Percentiles rank a stretch among this genome's conserved stretches.
Evolutionary conservation across 2,797 vertebrate species (phyloP).

Genomic region (Bovichtus diacanthus): DNA sequence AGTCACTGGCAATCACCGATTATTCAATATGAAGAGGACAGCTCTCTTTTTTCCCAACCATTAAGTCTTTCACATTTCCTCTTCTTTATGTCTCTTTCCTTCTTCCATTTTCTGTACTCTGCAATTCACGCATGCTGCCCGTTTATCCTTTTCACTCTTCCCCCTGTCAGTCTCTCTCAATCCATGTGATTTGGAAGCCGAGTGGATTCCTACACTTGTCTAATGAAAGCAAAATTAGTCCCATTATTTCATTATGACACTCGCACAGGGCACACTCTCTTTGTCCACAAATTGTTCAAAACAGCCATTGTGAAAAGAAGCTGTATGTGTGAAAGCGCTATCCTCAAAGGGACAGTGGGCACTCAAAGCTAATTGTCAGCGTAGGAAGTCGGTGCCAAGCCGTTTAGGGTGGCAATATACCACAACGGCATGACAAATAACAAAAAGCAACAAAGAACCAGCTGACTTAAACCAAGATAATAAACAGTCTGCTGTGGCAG

Average conservation of each 20-base stretch:
- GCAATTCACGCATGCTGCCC: constrained; percentile 41
- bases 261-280: constrained; percentile 29
- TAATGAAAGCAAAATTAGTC: constrained; percentile 72
- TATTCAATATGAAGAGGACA: constrained; percentile 77
- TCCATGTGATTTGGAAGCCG: constrained; percentile 48
- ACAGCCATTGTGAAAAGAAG: constrained; percentile 46
- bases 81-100: constrained; percentile 51
- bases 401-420: constrained; percentile 19
- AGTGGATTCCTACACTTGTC: constrained; percentile 54
- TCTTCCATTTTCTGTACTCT: constrained; percentile 46
- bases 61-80: constrained; percentile 57
- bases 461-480: neutral
- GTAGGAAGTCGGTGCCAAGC: constrained; percentile 40
- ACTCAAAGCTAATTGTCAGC: constrained; percentile 47
- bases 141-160: constrained; percentile 32
- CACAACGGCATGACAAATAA: constrained; percentile 41
- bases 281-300: constrained; percentile 56
- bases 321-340: constrained; percentile 33
- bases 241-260: constrained; percentile 66
- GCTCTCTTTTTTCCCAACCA: constrained; percentile 38
- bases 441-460: constrained; percentile 22
- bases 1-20: constrained; percentile 73
- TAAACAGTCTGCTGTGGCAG: constrained; percentile 21
- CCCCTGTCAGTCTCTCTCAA: constrained; percentile 28
- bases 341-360: constrained; percentile 41